Base-by-base conservation (phyloP, 2,888 invertebrate genomes). In the Pecten maximus region DNA sequence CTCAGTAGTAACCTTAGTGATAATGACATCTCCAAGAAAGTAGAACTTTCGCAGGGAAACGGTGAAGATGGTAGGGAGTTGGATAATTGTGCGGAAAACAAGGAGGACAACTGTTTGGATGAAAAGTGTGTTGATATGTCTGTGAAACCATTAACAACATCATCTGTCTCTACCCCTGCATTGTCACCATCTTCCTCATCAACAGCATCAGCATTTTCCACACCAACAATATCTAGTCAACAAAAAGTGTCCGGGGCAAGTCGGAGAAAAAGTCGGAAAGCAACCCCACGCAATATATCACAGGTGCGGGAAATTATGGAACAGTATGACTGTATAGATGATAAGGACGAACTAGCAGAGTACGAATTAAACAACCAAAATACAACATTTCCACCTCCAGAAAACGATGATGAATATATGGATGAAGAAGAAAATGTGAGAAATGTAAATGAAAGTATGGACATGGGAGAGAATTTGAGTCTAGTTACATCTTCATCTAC, bases 271-370 rank as follows among this genome's bases (percentile, higher is more conserved):
- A 93, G 92, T 88, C 90, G 94, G 86, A 94, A 94, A 92, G 91
- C 98, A 96, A 98, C 98, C 95, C 98, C 98, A 0, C 97, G 98
- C 94, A 98, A 98, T 96, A 98, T 98, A 90, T 94, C 93, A 89
- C 94, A 95, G 87, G 93, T 94, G 87, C 91, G 94, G 28, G 93
- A 93, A 40, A 88, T 88, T 40, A 88, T 89, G 8, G 93, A 94
- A 19, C 54, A 92, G 15, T 92, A 91, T 90, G 94, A 93, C 28
- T 91, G 92, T 44, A 89, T 91, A 28, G 94, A 94, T 88, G 93
- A 94, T 40, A 94, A 94, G 89, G 95, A 95, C 88, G 95, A 95
- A 88, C 93, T 95, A 44, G 94, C 93, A 12, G 95, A 95, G 74
- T 95, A 95, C 91, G 94, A 94, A 88, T 92, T 95, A 40, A 95